phyloP scores from a whole-genome alignment of 2,113 vertebrate genomes.

The Onychorhynchus coronatus region DNA sequence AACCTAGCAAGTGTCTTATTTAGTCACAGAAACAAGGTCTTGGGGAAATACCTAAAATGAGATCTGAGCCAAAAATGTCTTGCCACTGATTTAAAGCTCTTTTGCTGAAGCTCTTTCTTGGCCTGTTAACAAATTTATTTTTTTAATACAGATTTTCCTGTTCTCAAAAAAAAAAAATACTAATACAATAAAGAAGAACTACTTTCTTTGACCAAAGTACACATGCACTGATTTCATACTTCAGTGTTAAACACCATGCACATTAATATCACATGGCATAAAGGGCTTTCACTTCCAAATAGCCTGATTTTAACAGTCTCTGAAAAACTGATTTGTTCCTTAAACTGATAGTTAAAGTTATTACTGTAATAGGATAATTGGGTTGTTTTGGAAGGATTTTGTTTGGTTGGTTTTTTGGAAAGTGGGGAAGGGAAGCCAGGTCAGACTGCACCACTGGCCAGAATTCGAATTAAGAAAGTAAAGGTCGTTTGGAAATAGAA shows the following conservation, averaged over 20 bases:
- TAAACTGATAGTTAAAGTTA: background rate
- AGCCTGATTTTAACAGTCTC: background rate
- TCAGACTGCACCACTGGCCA: background rate
- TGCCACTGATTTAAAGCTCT: background rate
- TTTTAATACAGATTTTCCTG: background rate
- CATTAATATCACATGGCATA: background rate
- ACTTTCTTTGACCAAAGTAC: background rate
- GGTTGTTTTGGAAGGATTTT: background rate
- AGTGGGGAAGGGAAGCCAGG: background rate
- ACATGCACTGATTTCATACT: background rate
- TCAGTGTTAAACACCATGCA: background rate
- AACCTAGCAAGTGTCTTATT: background rate
- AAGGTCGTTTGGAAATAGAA: background rate
- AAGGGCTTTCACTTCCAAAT: background rate
- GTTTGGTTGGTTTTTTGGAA: background rate
- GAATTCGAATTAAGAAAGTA: background rate
- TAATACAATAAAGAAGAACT: background rate
- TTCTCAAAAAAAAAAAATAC: background rate
- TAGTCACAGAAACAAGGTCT: background rate
- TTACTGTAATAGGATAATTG: background rate
- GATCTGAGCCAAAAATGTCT: background rate
- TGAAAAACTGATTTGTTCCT: background rate
- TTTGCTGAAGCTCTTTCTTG: background rate
- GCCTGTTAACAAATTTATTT: background rate
- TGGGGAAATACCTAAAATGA: background rate